Percentiles rank a stretch among this genome's conserved stretches.
Conservation (phyloP, 2,113 vertebrate species). For the Phrynocephalus versicolor region DNA sequence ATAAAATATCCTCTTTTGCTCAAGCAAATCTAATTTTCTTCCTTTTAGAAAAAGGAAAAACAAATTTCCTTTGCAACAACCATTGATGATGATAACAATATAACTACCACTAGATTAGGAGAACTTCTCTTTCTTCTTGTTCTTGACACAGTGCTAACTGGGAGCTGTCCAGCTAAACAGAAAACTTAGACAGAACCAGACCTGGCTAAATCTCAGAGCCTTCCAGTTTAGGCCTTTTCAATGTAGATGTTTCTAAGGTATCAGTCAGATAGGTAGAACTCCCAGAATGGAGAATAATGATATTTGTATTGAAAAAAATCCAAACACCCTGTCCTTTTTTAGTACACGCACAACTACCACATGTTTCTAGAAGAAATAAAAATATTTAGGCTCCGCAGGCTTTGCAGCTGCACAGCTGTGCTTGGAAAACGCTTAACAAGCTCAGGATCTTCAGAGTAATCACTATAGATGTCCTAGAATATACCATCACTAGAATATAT, state of each 20-base stretch:
- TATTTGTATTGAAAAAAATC: not conserved
- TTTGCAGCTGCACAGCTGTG: not conserved
- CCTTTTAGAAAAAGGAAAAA: not conserved
- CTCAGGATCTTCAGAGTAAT: not conserved
- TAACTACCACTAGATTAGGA: too few relatives aligned
- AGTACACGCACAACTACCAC: not conserved
- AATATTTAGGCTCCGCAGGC: not conserved
- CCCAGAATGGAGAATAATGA: too few relatives aligned
- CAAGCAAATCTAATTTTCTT: not conserved
- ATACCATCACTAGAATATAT: not conserved
- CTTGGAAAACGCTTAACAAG: not conserved
- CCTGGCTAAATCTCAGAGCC: too few relatives aligned
- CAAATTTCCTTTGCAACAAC: not conserved
- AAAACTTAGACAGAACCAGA: too few relatives aligned
- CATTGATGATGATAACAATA: too few relatives aligned
- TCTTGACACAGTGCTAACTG: too few relatives aligned
- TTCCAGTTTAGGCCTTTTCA: too few relatives aligned
- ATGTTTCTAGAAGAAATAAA: not conserved
- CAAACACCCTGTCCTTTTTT: not conserved
- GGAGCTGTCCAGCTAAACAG: too few relatives aligned
- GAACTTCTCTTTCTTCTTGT: too few relatives aligned
- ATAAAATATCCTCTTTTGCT: conserved; percentile 28
- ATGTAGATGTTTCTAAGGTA: too few relatives aligned
- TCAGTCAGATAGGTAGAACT: too few relatives aligned
- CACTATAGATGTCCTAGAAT: not conserved